Evolutionary conservation across 2,797 vertebrate genomes (phyloP).

Genomic region (Petrocephalus sullivani): DNA sequence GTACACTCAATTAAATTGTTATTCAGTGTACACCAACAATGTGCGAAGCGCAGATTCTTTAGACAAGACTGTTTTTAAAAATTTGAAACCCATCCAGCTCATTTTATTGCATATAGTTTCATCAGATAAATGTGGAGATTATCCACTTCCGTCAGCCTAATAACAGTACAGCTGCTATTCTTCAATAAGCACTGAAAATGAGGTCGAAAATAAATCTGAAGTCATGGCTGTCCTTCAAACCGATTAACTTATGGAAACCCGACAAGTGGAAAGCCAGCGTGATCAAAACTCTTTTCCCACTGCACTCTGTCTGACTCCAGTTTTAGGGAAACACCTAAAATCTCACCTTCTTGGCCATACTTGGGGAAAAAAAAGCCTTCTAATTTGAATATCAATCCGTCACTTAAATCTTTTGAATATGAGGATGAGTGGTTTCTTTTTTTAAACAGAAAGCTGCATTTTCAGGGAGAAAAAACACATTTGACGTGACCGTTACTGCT

Average conservation of each 20-base stretch:
- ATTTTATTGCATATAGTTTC: slow-evolving; percentile 9
- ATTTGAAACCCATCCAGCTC: background rate
- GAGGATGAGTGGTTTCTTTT: background rate
- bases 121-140: background rate
- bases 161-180: background rate
- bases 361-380: background rate
- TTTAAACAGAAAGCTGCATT: slow-evolving; percentile 11
- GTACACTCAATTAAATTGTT: slow-evolving; percentile 14
- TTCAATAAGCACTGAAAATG: slow-evolving; percentile 8
- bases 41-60: background rate
- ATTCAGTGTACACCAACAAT: slow-evolving; percentile 4
- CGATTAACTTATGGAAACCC: slow-evolving; percentile 14
- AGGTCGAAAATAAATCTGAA: slow-evolving; percentile 2
- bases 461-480: background rate
- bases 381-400: background rate
- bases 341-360: background rate
- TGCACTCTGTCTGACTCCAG: background rate
- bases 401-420: background rate
- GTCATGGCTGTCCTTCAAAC: background rate
- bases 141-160: slow-evolving; percentile 2
- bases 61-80: slow-evolving; percentile 5
- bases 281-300: background rate
- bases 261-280: background rate
- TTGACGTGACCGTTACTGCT: background rate
- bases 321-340: background rate